These are phyloP conservation scores for Morone chrysops DNA, from an alignment of 2,113 vertebrate genomes.

Conservation along the genomic window DNA sequence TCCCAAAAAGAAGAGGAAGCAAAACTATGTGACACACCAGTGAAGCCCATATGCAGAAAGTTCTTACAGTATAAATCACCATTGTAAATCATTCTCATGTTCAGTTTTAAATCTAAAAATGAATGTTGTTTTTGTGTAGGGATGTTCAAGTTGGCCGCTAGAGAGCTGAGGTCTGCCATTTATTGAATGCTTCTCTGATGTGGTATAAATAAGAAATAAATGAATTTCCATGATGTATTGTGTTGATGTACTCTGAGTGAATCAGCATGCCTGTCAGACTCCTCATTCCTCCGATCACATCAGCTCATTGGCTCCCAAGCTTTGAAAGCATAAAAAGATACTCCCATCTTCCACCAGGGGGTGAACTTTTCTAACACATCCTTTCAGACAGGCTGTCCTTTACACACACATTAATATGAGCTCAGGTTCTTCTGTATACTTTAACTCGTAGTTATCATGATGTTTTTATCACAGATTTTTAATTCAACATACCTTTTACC, in stretches of 20 bases:
- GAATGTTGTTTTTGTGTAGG: constrained; percentile 12
- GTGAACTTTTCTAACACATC: constrained; percentile 73
- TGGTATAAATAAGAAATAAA: constrained; percentile 33
- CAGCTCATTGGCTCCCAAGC: not conserved
- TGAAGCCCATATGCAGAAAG: not conserved
- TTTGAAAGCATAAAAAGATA: constrained; percentile 8
- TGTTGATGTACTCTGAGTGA: constrained; percentile 40
- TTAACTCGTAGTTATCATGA: constrained; percentile 11
- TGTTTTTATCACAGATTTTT: not conserved
- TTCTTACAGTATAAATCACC: not conserved
- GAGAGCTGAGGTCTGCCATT: constrained; percentile 8
- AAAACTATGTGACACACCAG: not conserved
- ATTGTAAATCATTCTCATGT: not conserved
- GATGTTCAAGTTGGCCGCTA: not conserved
- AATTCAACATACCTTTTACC: not conserved
- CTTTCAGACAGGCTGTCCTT: constrained; percentile 34
- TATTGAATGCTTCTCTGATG: constrained; percentile 25
- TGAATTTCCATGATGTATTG: constrained; percentile 12
- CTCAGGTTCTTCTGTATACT: not conserved
- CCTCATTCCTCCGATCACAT: constrained; percentile 15
- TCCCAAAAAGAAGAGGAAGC: not conserved
- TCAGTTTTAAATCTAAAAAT: not conserved
- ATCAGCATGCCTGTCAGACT: constrained; percentile 34
- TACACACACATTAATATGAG: constrained; percentile 1
- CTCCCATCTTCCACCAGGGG: constrained; percentile 74